Conservation (phyloP, 2,888 invertebrate species). For the Cataglyphis altisquamis region DNA sequence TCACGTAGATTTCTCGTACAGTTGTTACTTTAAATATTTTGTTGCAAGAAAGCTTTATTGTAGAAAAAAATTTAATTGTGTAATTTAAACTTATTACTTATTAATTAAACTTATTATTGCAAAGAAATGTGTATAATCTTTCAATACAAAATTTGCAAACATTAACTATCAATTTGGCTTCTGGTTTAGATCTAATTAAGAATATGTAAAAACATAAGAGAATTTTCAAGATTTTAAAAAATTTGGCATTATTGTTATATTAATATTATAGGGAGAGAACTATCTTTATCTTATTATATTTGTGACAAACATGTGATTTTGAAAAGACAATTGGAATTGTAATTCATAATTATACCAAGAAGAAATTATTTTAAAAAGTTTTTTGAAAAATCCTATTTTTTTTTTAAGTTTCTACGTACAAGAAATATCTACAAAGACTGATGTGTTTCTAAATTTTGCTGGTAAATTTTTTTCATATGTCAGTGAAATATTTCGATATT, state of each 20-base stretch:
- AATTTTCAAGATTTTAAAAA: background rate
- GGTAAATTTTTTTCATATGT: background rate
- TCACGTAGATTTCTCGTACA: slow-evolving; percentile 55
- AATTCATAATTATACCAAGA: background rate
- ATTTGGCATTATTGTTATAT: background rate
- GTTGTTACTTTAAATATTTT: slow-evolving; percentile 10
- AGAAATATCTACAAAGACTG: background rate
- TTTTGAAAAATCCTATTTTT: background rate
- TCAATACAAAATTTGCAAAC: background rate
- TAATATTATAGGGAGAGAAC: background rate
- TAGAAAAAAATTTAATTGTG: background rate
- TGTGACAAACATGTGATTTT: background rate
- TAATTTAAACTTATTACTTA: background rate
- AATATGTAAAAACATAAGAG: background rate
- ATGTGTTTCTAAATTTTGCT: background rate
- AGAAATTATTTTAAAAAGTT: background rate
- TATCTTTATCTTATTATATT: background rate
- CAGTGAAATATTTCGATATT: background rate
- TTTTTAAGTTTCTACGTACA: background rate
- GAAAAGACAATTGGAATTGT: background rate
- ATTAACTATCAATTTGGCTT: background rate
- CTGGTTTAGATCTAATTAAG: background rate
- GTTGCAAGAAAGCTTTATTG: background rate
- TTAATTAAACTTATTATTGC: background rate
- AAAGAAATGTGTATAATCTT: background rate